Evolutionary conservation across 2,797 vertebrate genomes (phyloP), one percentile per base, ranked within the genome.

Genomic region (Gastrophryne carolinensis): DNA sequence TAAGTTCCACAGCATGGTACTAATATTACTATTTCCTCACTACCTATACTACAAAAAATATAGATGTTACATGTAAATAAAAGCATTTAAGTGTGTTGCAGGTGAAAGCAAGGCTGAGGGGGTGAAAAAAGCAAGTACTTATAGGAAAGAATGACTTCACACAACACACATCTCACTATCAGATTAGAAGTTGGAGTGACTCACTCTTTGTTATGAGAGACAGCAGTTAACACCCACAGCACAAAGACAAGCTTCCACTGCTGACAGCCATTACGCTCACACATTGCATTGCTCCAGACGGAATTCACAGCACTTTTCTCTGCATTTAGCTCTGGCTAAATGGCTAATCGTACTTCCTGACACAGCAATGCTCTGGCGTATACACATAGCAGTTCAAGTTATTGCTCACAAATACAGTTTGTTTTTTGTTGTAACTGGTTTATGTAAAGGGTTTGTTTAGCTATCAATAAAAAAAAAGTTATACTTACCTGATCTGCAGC

Each of bases 231-330:
- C 87, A 90, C 83, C 72, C 83, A 83, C 87, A 68, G 78, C 84
- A 89, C 86, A 85, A 86, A 85, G 83, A 87, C 80, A 87, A 87
- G 84, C 87, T 90, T 87, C 85, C 85, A 87, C 87, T 2, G 79
- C 81, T 85, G 83, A 80, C 89, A 88, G 87, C 89, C 86, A 90
- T 91, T 90, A 90, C 86, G 83, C 84, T 90, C 82, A 80, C 83
- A 85, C 86, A 82, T 80, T 50, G 63, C 12, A 85, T 84, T 72
- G 80, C 84, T 88, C 85, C 83, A 88, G 89, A 87, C 87, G 87
- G 35, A 90, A 90, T 88, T 88, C 89, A 87, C 82, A 88, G 87
- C 83, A 85, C 83, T 83, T 86, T 84, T 86, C 86, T 84, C 80
- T 80, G 82, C 79, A 80, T 79, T 83, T 82, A 88, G 87, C 87